Evolutionary conservation across 1,140 invertebrate species (phyloP), one percentile per base, ranked within the genome.

Genomic region (Gonatopus flavifemur): DNA sequence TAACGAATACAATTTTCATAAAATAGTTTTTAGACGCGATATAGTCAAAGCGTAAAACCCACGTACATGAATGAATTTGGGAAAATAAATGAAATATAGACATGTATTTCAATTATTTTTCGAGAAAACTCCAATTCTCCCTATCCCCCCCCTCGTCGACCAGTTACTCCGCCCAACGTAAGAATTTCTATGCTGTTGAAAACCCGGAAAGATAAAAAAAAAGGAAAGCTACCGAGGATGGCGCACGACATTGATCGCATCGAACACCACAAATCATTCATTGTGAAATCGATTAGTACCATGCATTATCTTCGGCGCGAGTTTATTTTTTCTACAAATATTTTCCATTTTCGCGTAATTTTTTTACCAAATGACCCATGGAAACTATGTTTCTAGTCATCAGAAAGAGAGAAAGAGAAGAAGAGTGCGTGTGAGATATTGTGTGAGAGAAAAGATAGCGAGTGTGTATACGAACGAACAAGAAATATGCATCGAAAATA

Each of bases 381-480:
- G 67, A 72, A 67, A 67, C 57, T 58, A 72, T 65, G 65, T 66
- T 72, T 77, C 72, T 76, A 76, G 74, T 74, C 74, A 73, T 69
- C 58, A 57, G 67, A 7, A 20, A 40, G 32, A 24, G 21, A 24
- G 20, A 32, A 25, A 37, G 4, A 41, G 24, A 36, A 36, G 9
- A 20, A 33, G 24, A 8, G 20, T 33, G 21, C 12, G 21, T 10
- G 28, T 33, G 37, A 39, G 53, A 43, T 22, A 20, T 33, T 41
- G 20, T n/a, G 40, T 15, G 20, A 55, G 31, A 53, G 18, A 24
- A 52, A 45, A n/a, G 41, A 47, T 35, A 55, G 42, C 22, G 40
- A 13, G 3, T 15, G 15, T 33, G 7, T 13, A 15, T 33, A 13
- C 52, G 48, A 47, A 54, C 38, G 46, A 49, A 24, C 21, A 45